Evolutionary conservation across 1,140 invertebrate species (phyloP), one percentile per base, ranked within the genome.

Genomic region (Sarcophaga peregrina): DNA sequence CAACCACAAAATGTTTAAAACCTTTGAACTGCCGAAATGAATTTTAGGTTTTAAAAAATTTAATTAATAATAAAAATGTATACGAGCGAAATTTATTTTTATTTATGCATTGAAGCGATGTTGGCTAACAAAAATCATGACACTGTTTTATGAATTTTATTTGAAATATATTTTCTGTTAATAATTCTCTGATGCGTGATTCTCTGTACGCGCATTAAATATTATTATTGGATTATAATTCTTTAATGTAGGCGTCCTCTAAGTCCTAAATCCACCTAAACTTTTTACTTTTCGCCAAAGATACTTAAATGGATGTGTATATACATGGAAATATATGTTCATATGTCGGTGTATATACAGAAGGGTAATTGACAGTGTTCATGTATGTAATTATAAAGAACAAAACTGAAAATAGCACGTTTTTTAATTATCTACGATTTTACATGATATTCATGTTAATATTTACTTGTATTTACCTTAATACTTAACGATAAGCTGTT

Each of bases 351-450:
- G 25, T 37, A 37, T 37, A 37, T 37, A 2, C 1, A 37, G 25
- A 37, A 37, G 25, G 4, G 25, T 37, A 37, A 4, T 2, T 58
- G 11, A 58, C 54, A 58, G 15, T 58, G 54, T 58, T 13, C n/a
- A 58, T 58, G n/a, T 58, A 58, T 58, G 15, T 15, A 58, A 15
- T n/a, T 58, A 58, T 37, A 37, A 37, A 4, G 25, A 37, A 37
- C 4, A 37, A n/a, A 4, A 68, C 20, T n/a, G 62, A 20, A 20
- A 68, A 68, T 25, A 68, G n/a, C 17, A 25, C 62, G n/a, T 68
- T 68, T 68, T 68, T 68, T 68, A 68, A 68, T 68, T 68, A 68
- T 68, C 17, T 68, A 9, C 20, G 62, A 68, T 68, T 25, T 20
- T 68, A 68, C 17, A 68, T 68, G 62, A 68, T 68, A 6, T n/a